Evolutionary conservation across 2,888 invertebrate species (phyloP).

Genomic region (Cheilosia variabilis): DNA sequence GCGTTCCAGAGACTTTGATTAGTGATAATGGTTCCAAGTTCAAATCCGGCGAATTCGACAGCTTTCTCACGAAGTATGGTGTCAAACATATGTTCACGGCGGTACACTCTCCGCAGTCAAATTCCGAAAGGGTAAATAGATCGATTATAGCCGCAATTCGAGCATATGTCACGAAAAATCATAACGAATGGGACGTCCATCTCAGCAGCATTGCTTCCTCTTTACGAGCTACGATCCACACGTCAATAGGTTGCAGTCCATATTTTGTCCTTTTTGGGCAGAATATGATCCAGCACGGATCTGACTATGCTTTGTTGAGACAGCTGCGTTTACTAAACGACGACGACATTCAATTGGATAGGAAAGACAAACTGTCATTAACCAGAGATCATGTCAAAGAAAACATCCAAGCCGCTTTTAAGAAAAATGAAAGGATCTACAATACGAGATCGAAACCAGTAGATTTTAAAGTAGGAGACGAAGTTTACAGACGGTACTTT

Average conservation of each 20-base stretch:
- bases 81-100: conserved; percentile 1
- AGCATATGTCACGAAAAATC: not conserved
- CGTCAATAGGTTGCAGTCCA: conserved; percentile 1
- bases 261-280: conserved; percentile 12
- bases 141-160: not conserved
- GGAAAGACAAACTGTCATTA: not conserved
- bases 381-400: not conserved
- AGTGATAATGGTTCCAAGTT: conserved; percentile 21
- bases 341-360: not conserved
- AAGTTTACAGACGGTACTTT: conserved; percentile 1
- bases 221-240: not conserved
- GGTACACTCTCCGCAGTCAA: not conserved
- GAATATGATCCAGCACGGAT: conserved; percentile 11
- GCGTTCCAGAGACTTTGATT: conserved; percentile 8
- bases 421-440: no score
- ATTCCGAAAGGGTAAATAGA: conserved; percentile 2
- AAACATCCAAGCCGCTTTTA: not conserved
- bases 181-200: not conserved
- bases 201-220: conserved; percentile 1
- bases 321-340: not conserved
- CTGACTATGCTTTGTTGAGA: not conserved
- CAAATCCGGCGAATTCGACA: not conserved
- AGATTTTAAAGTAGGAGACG: conserved; percentile 5
- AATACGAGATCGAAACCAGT: conserved; percentile 1
- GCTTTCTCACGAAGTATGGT: not conserved